Percentiles rank a stretch among this genome's conserved stretches.
Evolutionary conservation across 37 sponge, comb jelly and placozoan species (phyloP).

Genomic region (Tethya wilhelma): DNA sequence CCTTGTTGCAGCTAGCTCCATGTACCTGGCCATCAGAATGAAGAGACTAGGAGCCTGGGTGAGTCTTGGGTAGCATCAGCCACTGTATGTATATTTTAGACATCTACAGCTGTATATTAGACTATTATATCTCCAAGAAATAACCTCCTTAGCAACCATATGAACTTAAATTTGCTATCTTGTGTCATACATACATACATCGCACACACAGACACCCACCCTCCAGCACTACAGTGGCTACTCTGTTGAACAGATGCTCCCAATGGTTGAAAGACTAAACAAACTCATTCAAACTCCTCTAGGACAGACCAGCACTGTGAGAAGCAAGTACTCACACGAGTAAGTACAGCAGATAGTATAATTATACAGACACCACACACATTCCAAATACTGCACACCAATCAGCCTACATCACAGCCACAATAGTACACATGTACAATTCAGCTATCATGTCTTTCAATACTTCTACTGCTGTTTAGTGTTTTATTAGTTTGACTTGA

Average conservation of each 20-base stretch:
- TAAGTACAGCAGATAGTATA: slow-evolving; percentile 59
- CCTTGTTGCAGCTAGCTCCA: slow-evolving; percentile 82
- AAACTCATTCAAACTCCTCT: slow-evolving; percentile 62
- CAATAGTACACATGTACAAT: too few relatives aligned
- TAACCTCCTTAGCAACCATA: too few relatives aligned
- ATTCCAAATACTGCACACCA: too few relatives aligned
- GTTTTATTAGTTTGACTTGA: too few relatives aligned
- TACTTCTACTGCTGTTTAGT: too few relatives aligned
- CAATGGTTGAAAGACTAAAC: slow-evolving; percentile 76
- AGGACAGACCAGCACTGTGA: slow-evolving; percentile 65
- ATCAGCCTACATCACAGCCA: too few relatives aligned
- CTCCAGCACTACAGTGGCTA: slow-evolving; percentile 89
- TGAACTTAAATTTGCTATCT: neutral
- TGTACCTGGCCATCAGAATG: slow-evolving; percentile 93
- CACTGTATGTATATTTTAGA: slow-evolving; percentile 5
- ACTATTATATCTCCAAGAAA: neutral
- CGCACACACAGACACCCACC: slow-evolving; percentile 88
- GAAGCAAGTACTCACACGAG: slow-evolving; percentile 94
- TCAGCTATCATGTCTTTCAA: too few relatives aligned
- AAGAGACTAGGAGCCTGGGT: slow-evolving; percentile 83
- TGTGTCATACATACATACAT: neutral
- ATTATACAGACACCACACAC: neutral
- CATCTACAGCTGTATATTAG: neutral
- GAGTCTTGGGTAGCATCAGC: too few relatives aligned
- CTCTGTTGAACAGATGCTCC: slow-evolving; percentile 66